Evolutionary conservation across 1,140 invertebrate genomes (phyloP), one percentile per base, ranked within the genome.

Genomic region (Chironomus tepperi): DNA sequence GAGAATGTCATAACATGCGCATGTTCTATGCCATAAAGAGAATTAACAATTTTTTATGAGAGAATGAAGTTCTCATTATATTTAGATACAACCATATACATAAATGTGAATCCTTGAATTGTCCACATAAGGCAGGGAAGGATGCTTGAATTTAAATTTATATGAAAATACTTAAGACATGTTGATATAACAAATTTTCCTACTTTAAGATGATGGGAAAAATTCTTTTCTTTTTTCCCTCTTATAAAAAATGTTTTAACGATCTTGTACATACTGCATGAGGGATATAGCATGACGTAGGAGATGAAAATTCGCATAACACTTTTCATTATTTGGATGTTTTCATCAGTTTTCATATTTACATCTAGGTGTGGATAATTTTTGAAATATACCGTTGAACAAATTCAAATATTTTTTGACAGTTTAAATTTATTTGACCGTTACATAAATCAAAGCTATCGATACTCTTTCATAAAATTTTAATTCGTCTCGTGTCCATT

Each of bases 11-110:
- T 12, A 57, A 12, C 5, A n/a, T 57, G 47, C 47, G 47, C 47
- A 57, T 57, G 47, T 57, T 57, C 47, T 57, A n/a, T 57, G 47
- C 47, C 47, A 57, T 57, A 57, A 57, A 57, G n/a, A 57, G 47
- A 34, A 34, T 34, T 34, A 34, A 34, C 24, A 34, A 5, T 34
- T 34, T 34, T 34, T 34, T 34, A 34, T 34, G 24, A 34, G 24
- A 34, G 24, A 34, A 34, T 34, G 24, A 34, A 2, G 1, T 47
- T 47, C 15, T 47, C 43, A 47, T 34, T 5, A 47, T 10, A 8
- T 10, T 9, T 47, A 57, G 12, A 57, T 1, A 57, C 12, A 57
- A 15, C 5, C 12, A 57, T 57, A 57, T n/a, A 57, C 12, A 57
- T 57, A 57, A 57, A 57, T 2, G 24, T 57, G 47, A 57, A 57